These are phyloP conservation scores for Ligdia adustata DNA, from an alignment of 2,888 invertebrate genomes.

Conservation along the genomic window DNA sequence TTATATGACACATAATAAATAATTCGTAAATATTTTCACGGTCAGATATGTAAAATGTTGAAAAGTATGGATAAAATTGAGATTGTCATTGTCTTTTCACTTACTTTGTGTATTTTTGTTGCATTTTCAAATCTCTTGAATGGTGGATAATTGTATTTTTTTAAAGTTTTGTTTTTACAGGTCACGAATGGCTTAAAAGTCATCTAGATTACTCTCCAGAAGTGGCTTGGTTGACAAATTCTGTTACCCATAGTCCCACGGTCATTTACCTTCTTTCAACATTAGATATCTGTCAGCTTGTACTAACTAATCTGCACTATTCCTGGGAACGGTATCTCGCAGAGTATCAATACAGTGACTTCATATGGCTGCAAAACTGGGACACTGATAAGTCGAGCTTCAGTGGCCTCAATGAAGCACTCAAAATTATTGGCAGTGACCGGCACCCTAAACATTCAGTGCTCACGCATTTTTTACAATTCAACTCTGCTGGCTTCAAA, in stretches of 20 bases:
- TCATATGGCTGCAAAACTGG: conserved; percentile 96
- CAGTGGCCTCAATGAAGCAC: conserved; percentile 55
- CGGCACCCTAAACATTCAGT: conserved; percentile 63
- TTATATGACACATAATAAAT: conserved; percentile 6
- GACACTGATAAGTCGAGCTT: conserved; percentile 63
- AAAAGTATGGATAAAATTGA: too few relatives aligned
- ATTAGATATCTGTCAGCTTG: conserved; percentile 91
- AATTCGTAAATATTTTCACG: too few relatives aligned
- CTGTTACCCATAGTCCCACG: conserved; percentile 97
- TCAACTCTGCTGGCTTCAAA: conserved; percentile 64
- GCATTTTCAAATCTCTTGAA: too few relatives aligned
- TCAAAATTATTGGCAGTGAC: conserved; percentile 61
- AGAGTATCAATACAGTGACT: conserved; percentile 93
- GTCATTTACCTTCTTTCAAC: conserved; percentile 93
- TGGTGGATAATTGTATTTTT: too few relatives aligned
- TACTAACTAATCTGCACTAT: conserved; percentile 96
- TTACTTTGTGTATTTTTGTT: too few relatives aligned
- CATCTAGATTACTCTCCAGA: conserved; percentile 92
- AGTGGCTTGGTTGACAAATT: conserved; percentile 96
- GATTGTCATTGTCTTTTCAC: too few relatives aligned
- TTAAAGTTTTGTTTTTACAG: conserved; percentile 80
- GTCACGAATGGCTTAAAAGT: conserved; percentile 94
- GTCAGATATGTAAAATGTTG: too few relatives aligned
- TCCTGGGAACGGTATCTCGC: conserved; percentile 97
- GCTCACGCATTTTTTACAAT: conserved; percentile 66